Conservation (phyloP, 2,888 invertebrate species). For the Lasioglossum lativentre region DNA sequence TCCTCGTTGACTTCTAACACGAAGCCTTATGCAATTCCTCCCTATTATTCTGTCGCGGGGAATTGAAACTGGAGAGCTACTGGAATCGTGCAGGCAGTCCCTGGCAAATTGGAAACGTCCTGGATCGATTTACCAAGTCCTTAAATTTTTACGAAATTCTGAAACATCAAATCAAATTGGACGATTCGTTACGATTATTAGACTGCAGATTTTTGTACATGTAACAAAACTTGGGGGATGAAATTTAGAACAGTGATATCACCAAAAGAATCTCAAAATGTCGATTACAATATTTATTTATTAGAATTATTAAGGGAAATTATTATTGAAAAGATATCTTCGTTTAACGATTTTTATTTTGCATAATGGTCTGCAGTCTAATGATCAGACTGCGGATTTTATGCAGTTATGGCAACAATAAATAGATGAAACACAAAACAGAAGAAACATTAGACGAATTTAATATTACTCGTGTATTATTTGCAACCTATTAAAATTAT, state of each 20-base stretch:
- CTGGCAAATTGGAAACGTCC: neutral
- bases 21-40: constrained; percentile 35
- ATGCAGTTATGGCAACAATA: too few relatives aligned
- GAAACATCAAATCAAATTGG: neutral
- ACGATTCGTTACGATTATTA: neutral
- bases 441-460: neutral
- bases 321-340: neutral
- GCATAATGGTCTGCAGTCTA: too few relatives aligned
- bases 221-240: neutral
- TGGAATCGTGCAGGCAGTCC: constrained; percentile 17
- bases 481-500: neutral
- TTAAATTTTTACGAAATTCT: neutral
- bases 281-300: neutral
- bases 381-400: too few relatives aligned
- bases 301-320: neutral
- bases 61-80: neutral
- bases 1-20: constrained; percentile 10
- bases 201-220: neutral
- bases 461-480: neutral
- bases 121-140: neutral
- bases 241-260: neutral
- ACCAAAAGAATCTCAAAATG: neutral
- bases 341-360: too few relatives aligned
- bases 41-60: constrained; percentile 17
- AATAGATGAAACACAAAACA: too few relatives aligned